Evolutionary conservation across 64 coral and sea anemone genomes (phyloP).

Genomic region (Acropora tenuis): DNA sequence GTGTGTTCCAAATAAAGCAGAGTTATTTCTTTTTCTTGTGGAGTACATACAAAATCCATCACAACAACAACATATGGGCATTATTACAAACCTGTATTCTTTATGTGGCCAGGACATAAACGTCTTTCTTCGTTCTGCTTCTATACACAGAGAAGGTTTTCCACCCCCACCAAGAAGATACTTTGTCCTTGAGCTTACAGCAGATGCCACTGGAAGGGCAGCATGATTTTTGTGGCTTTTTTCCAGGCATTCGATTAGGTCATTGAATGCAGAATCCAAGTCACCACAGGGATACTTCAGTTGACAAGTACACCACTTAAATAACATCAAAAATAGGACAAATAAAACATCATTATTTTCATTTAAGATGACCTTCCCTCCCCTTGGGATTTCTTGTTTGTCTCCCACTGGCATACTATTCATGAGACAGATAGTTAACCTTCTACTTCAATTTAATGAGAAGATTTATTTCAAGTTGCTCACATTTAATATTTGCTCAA

Average conservation of each 20-base stretch:
- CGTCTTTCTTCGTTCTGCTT: slow-evolving; percentile 87
- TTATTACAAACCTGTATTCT: slow-evolving; percentile 75
- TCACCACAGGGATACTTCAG: slow-evolving; percentile 59
- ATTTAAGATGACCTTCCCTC: no score
- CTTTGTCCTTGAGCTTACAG: slow-evolving; percentile 75
- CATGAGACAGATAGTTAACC: no score
- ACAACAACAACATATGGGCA: no score
- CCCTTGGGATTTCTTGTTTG: no score
- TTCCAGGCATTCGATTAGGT: slow-evolving; percentile 63
- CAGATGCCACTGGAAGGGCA: slow-evolving; percentile 81
- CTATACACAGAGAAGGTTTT: slow-evolving; percentile 85
- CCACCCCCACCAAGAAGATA: slow-evolving; percentile 62
- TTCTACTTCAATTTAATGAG: no score
- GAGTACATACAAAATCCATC: no score
- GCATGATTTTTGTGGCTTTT: slow-evolving; percentile 81
- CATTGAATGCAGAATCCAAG: slow-evolving; percentile 68
- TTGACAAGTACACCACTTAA: slow-evolving; percentile 84
- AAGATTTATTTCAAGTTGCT: no score
- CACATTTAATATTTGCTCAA: no score
- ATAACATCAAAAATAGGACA: neutral
- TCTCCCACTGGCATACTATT: no score
- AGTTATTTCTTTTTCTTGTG: no score
- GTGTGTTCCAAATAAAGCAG: no score
- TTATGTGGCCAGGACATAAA: slow-evolving; percentile 94
- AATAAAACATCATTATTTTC: no score